Percentiles rank a stretch among this genome's conserved stretches.
These are phyloP conservation scores for Chromobotia macracanthus DNA, from an alignment of 2,797 vertebrate species.

Conservation along the genomic window DNA sequence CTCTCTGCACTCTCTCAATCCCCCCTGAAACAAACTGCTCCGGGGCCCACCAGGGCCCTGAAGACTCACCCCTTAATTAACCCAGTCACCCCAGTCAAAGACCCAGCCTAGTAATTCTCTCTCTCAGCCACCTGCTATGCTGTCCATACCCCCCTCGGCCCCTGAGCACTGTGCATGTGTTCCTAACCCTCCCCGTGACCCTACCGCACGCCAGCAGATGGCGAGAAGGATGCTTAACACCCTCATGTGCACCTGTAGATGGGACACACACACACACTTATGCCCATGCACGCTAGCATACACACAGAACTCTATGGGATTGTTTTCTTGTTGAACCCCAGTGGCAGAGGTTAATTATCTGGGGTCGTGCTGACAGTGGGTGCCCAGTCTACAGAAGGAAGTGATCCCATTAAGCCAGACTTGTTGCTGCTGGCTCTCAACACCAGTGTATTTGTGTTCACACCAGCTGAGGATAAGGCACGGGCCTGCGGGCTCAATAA, in stretches of 20 bases:
- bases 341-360: constrained; percentile 87
- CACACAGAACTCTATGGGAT: constrained; percentile 78
- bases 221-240: constrained; percentile 79
- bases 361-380: constrained; percentile 86
- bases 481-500: constrained; percentile 36
- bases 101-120: constrained; percentile 47
- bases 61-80: constrained; percentile 76
- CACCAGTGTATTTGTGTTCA: constrained; percentile 61
- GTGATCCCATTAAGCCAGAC: constrained; percentile 78
- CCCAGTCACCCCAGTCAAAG: constrained; percentile 59
- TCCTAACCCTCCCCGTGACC: constrained; percentile 83
- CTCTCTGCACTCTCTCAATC: constrained; percentile 64
- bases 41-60: constrained; percentile 71
- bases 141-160: constrained; percentile 59
- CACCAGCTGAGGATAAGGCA: constrained; percentile 45
- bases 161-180: constrained; percentile 74
- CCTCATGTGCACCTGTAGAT: constrained; percentile 77
- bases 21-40: constrained; percentile 57
- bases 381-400: constrained; percentile 82
- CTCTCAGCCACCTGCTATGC: constrained; percentile 77
- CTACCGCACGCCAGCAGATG: constrained; percentile 76
- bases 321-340: constrained; percentile 82
- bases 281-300: constrained; percentile 59
- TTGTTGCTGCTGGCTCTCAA: constrained; percentile 64
- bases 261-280: constrained; percentile 59